Base-by-base conservation (phyloP, 2,113 vertebrate species). In the Microcebus murinus region DNA sequence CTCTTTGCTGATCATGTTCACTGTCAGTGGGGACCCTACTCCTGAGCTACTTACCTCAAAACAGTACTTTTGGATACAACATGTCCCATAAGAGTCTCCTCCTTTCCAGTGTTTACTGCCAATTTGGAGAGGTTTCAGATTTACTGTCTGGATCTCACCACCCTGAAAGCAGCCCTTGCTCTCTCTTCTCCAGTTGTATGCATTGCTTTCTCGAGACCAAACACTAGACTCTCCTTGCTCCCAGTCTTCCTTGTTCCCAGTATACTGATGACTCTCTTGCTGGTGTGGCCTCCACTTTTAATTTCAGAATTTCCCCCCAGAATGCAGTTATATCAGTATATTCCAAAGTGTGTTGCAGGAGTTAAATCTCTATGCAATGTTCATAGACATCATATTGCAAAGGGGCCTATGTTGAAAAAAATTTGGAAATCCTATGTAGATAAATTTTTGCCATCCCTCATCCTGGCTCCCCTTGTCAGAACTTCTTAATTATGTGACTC, bases 251-350 rank as follows among this genome's bases (percentile, higher is more conserved):
- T 85, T 74, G n/a, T n/a, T 3, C 50, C 71, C 11, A 45, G 14
- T 65, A 31, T 34, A 50, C n/a, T 29, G 36, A 31, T 48, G 20
- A 87, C 8, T 71, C 42, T 84, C 67, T 88, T 88, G 57, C 31
- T 61, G 2, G 8, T 71, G 29, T 92, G 82, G 12, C 15, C 80
- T 65, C 77, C 31, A 76, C 18, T 76, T 42, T 65, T 65, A 27
- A 73, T 89, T 96, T 93, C 83, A 89, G 87, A 96, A 84, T 87
- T 95, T 92, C 6, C 23, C 79, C 23, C 57, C 50, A 45, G 45
- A 94, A 59, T 65, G 57, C 23, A 23, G 29, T 89, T 93, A 17
- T 85, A 34, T 74, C 6, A 29, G 10, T 70, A 13, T 71, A 77
- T 86, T 93, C 15, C 45, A 63, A 57, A 88, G n/a, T 45, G 18